phyloP scores from a whole-genome alignment of 2,113 vertebrate species.

The Promerops cafer region DNA sequence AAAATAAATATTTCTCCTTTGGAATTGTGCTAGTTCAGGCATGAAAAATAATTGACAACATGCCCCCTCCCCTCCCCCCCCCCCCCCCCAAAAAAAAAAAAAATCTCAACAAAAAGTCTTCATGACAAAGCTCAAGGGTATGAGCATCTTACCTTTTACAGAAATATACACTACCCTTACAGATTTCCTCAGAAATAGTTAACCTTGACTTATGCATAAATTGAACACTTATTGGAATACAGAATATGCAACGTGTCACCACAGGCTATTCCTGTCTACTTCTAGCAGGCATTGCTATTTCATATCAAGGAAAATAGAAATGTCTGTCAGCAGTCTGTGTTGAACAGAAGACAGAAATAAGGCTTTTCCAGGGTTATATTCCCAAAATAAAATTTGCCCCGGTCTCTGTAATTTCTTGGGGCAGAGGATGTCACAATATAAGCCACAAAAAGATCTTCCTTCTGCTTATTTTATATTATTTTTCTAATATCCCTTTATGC shows the following conservation, averaged over 20 bases:
- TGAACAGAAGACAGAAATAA: neutral
- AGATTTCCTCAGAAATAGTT: neutral
- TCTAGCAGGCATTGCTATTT: neutral
- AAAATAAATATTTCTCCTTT: neutral
- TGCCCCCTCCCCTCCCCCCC: rapidly evolving
- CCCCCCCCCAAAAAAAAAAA: neutral
- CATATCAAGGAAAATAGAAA: neutral
- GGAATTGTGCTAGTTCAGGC: neutral
- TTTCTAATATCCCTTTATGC: neutral
- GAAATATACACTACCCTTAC: neutral
- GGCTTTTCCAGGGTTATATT: neutral
- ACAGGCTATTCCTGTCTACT: neutral
- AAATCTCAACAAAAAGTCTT: neutral
- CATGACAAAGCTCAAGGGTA: neutral
- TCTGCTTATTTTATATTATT: neutral
- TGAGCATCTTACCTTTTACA: neutral
- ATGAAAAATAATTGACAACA: neutral
- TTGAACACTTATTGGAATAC: neutral
- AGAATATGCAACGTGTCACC: neutral
- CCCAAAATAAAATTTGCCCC: neutral
- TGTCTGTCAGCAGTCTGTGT: neutral
- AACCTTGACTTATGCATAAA: neutral
- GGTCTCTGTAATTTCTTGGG: neutral
- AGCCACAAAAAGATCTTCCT: neutral
- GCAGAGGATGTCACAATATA: neutral